Conservation (phyloP, 2,113 vertebrate genomes). For the Oenanthe oenanthe region DNA sequence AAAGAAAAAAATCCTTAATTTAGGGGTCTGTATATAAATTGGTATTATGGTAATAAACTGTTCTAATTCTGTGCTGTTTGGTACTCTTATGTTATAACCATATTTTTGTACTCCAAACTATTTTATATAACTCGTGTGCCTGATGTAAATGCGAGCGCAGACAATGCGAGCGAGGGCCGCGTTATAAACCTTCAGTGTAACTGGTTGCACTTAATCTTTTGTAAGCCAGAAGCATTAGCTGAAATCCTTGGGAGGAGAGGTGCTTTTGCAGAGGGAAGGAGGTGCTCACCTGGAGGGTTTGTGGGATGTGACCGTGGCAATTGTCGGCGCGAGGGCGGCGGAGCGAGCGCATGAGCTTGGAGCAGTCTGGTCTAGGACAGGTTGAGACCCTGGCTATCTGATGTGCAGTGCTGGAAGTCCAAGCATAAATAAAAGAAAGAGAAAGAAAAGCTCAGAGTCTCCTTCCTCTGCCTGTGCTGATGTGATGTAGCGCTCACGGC, state of each 20-base stretch:
- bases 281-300: slow-evolving; percentile 42
- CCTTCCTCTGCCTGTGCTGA: background rate
- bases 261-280: slow-evolving; percentile 39
- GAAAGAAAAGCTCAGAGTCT: slow-evolving; percentile 61
- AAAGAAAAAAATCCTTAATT: slow-evolving; percentile 37
- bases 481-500: background rate
- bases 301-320: slow-evolving; percentile 43
- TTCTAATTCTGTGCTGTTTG: slow-evolving; percentile 75
- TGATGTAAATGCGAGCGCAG: slow-evolving; percentile 46
- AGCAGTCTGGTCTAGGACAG: background rate
- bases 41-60: slow-evolving; percentile 72
- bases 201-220: slow-evolving; percentile 63
- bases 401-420: slow-evolving; percentile 61
- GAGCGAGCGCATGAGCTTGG: no score
- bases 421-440: slow-evolving; percentile 70
- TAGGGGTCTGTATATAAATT: slow-evolving; percentile 74
- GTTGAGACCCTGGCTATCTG: slow-evolving; percentile 19
- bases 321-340: background rate
- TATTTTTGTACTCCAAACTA: slow-evolving; percentile 75
- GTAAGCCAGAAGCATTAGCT: slow-evolving; percentile 57
- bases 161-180: slow-evolving; percentile 44
- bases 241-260: slow-evolving; percentile 41
- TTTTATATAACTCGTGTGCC: slow-evolving; percentile 67
- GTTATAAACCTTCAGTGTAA: slow-evolving; percentile 58
- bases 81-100: slow-evolving; percentile 71